These are phyloP conservation scores for Phymastichus coffea DNA, from an alignment of 1,140 invertebrate genomes.

Conservation along the genomic window DNA sequence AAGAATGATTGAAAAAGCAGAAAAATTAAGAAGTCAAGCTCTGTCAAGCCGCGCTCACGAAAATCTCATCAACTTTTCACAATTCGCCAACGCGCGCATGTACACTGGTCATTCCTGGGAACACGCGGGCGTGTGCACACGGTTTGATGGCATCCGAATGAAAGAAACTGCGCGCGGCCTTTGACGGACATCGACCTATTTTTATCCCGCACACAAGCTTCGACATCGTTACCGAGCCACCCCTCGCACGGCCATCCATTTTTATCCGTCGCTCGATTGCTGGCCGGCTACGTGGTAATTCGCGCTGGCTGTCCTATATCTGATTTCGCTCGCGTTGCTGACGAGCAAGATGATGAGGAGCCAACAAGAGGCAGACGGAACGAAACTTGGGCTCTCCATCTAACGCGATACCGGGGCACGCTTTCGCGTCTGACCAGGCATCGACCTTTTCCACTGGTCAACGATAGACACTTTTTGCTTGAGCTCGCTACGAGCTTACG, in stretches of 20 bases:
- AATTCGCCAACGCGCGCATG: background rate
- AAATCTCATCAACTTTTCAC: conserved; percentile 14
- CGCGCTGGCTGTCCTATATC: background rate
- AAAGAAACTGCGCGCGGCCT: conserved; percentile 14
- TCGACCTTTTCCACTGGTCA: too few relatives aligned
- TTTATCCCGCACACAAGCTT: conserved; percentile 7
- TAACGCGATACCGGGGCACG: too few relatives aligned
- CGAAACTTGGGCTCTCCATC: too few relatives aligned
- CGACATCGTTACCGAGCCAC: too few relatives aligned
- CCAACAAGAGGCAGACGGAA: background rate
- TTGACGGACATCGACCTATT: conserved; percentile 26
- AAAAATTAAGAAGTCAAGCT: background rate
- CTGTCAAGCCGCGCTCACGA: background rate
- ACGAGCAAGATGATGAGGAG: too few relatives aligned
- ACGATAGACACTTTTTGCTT: too few relatives aligned
- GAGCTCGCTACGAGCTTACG: too few relatives aligned
- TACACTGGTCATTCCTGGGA: too few relatives aligned
- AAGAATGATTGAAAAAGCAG: too few relatives aligned
- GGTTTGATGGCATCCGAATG: conserved; percentile 7
- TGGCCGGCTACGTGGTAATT: too few relatives aligned
- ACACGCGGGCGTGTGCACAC: too few relatives aligned
- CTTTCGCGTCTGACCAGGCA: too few relatives aligned
- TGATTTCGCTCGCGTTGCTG: background rate
- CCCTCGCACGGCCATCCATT: background rate
- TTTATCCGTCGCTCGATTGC: background rate